A percentile compares a stretch with the other conserved stretches of the same genome.
Conservation (phyloP, 2,888 invertebrate genomes). For the Heliconius charithonia region DNA sequence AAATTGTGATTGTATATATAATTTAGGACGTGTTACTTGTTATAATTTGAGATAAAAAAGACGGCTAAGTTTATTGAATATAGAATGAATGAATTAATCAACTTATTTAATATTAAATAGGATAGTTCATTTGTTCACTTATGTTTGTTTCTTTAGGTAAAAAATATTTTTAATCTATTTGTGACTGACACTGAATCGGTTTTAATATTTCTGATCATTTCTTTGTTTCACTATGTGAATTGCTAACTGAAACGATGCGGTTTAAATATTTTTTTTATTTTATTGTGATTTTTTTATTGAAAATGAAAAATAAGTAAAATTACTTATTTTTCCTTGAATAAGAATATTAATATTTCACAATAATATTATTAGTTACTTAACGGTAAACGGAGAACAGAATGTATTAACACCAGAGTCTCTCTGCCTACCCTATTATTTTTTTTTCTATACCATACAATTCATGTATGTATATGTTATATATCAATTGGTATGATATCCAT, state of each 20-base stretch:
- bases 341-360: background rate
- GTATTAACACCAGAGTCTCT: no score
- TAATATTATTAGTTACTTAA: no score
- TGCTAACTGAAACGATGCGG: background rate
- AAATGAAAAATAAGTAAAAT: background rate
- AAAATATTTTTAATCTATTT: background rate
- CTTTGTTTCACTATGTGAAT: background rate
- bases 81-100: background rate
- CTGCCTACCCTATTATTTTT: no score
- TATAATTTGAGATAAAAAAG: background rate
- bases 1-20: conserved; percentile 20
- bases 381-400: no score
- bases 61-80: conserved; percentile 3
- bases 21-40: conserved; percentile 14
- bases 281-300: background rate
- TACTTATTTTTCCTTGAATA: background rate
- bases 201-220: background rate
- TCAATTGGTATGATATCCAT: background rate
- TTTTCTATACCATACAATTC: no score
- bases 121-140: background rate
- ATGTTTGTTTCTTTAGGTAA: background rate
- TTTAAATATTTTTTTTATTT: background rate
- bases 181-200: background rate
- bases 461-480: no score
- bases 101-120: background rate